Evolutionary conservation across 2,888 invertebrate species (phyloP).

Genomic region (Stenodera caucasica): DNA sequence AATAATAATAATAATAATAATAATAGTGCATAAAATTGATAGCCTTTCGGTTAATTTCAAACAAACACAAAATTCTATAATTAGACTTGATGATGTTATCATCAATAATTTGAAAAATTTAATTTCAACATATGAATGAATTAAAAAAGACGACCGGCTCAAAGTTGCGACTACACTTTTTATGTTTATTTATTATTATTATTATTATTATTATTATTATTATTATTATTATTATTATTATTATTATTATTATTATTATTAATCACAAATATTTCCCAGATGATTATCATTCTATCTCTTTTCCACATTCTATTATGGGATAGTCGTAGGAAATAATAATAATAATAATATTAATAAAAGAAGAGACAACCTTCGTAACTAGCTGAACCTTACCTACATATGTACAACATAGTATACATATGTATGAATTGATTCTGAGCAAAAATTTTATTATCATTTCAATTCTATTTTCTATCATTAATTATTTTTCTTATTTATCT

Average conservation of each 20-base stretch:
- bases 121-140: slow-evolving; percentile 31
- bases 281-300: not conserved
- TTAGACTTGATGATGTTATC: slow-evolving; percentile 36
- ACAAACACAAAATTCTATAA: slow-evolving; percentile 21
- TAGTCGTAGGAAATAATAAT: too few species aligned
- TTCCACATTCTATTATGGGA: not conserved
- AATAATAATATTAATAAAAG: not conserved
- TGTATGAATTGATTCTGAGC: too few species aligned
- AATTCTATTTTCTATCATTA: too few species aligned
- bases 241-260: too few species aligned
- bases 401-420: not conserved
- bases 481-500: too few species aligned
- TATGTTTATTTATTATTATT: not conserved
- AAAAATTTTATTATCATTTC: too few species aligned
- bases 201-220: too few species aligned
- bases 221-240: too few species aligned
- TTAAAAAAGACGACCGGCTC: too few species aligned
- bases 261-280: not conserved
- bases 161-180: not conserved
- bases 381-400: too few species aligned
- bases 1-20: slow-evolving; percentile 18
- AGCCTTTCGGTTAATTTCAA: not conserved
- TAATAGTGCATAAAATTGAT: slow-evolving; percentile 17
- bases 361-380: not conserved
- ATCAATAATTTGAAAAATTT: slow-evolving; percentile 19